Evolutionary conservation across 2,113 vertebrate species (phyloP), one percentile per base, ranked within the genome.

Genomic region (Trochalopteron elliotii): DNA sequence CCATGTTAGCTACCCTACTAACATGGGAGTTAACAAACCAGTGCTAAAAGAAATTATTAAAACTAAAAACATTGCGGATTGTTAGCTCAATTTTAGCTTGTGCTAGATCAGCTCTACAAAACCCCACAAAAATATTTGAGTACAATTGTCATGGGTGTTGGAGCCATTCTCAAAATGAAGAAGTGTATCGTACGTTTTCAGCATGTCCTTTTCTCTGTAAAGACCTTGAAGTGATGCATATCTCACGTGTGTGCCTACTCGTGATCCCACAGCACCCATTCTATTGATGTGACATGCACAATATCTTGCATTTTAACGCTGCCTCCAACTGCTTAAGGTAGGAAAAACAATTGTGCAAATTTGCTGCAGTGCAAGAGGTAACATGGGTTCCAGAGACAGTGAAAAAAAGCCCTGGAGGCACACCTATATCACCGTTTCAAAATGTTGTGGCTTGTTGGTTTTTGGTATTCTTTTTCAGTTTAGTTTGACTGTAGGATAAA

Each of bases 251-350:
- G 10, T n/a, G 45, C 55, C 17, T 42, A 71, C 25, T 33, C 1
- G 8, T 24, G 24, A 76, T 33, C 21, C 39, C 3, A 2, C 60
- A 60, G 28, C 27, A 75, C 33, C 0, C 0, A 37, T 55, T 67
- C 50, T 0, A 19, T 55, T 59, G 59, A 35, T 13, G 24, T 14
- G 39, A 70, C 31, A 15, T 5, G 27, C 47, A 19, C 3, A 25
- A 18, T 15, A 40, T 74, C 88, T 74, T 55, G 53, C 13, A 18
- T 22, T 85, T 67, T 28, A 82, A 60, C 65, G 67, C 40, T 68
- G 68, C 52, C 69, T 96, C 64, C 35, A 68, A 13, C 16, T 28
- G 37, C 57, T 79, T 21, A 23, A 75, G 45, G 37, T 45, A 42
- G 65, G n/a, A 90, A 82, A 94, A 75, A 16, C 15, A 75, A 39